Base-by-base conservation (phyloP, 2,888 invertebrate species). In the Spilarctia lutea region DNA sequence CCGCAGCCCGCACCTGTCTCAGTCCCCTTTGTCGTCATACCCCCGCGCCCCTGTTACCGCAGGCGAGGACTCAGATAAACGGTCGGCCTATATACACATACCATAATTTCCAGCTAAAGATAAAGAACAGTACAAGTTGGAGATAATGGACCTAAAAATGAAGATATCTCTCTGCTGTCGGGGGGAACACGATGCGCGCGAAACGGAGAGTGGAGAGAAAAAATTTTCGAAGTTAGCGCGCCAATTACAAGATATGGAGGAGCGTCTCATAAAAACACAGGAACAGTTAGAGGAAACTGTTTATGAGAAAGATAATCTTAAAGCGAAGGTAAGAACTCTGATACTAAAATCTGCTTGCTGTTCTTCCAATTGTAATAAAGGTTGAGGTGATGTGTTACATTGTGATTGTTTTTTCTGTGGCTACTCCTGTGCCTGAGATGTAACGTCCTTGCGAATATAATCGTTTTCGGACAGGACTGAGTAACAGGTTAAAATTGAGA, bases 221-320 rank as follows among this genome's bases (percentile, higher is more conserved):
- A 84, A 85, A 24, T 81, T 88, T 0, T 81, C 80, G 0, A 91
- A 91, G 75, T 85, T 95, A 11, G 76, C 89, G 45, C 93, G 91
- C 39, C 96, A 97, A 86, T 90, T 97, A 52, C 91, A 96, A 74
- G 94, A 93, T 74, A 88, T 96, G 63, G 97, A 97, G 84, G 90
- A 94, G 67, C 94, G 96, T 52, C 91, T 97, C 20, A 86, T 94
- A 0, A 92, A 94, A 72, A 92, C 96, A 1, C 96, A 96, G 79
- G 91, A 89, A 68, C 96, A 96, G 81, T 87, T 96, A 27, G 96
- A 96, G n/a, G 94, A 96, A 74, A 87, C 96, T 1, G 92, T 93
- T 72, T 93, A 93, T 73, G 96, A 97, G 65, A 95, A 96, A 72
- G 96, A 97, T 74, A 82, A 86, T 2, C 92, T 95, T 68, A 94